Percentiles rank a stretch among this genome's conserved stretches.
These are phyloP conservation scores for Epinotia brunnichana DNA, from an alignment of 2,888 invertebrate species.

Conservation along the genomic window DNA sequence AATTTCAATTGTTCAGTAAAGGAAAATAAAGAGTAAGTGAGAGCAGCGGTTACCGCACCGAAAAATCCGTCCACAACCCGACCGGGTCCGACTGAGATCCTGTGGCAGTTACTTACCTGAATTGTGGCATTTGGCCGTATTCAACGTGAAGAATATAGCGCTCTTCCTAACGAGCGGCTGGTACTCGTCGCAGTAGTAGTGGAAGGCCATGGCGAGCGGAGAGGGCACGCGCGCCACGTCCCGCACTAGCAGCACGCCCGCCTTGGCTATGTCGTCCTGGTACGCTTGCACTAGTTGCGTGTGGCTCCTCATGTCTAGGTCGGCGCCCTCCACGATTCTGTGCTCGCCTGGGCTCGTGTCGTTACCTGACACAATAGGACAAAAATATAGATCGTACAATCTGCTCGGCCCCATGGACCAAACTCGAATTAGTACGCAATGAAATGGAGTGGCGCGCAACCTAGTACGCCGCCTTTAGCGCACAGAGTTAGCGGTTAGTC, in stretches of 20 bases:
- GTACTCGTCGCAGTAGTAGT: conserved; percentile 80
- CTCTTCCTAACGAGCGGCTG: conserved; percentile 73
- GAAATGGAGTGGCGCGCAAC: too few species aligned
- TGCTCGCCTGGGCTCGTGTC: conserved; percentile 58
- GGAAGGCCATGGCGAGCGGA: conserved; percentile 76
- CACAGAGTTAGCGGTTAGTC: too few species aligned
- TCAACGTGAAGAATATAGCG: conserved; percentile 77
- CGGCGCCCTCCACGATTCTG: conserved; percentile 61
- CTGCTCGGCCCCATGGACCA: not conserved
- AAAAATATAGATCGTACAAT: not conserved
- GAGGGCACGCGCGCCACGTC: conserved; percentile 70
- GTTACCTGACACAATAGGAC: conserved; percentile 63
- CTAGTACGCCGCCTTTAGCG: too few species aligned
- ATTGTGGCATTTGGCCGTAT: conserved; percentile 66
- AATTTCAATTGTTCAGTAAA: too few species aligned
- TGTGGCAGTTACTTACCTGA: conserved; percentile 60
- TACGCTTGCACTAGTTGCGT: conserved; percentile 68
- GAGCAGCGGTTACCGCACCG: too few species aligned
- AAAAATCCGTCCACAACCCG: too few species aligned
- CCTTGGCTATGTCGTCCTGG: conserved; percentile 59
- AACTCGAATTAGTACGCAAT: not conserved
- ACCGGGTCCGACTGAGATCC: too few species aligned
- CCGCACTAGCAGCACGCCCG: conserved; percentile 73
- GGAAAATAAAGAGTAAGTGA: too few species aligned
- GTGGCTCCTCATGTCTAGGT: conserved; percentile 62